These are phyloP conservation scores for western clawed frog (Xenopus tropicalis) DNA, from an alignment of 2,113 vertebrate genomes.

Conservation along the genomic window UCB_Xtro_10.0 CM004449.2:95913501-95914000, in stretches of 20 bases:
- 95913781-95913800: slow-evolving; percentile 93
- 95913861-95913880: slow-evolving; percentile 84
- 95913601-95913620: slow-evolving; percentile 88
- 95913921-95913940: slow-evolving; percentile 87
- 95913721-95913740: slow-evolving; percentile 90
- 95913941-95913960: slow-evolving; percentile 90
- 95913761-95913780: slow-evolving; percentile 87
- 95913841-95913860: slow-evolving; percentile 89
- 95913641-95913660: slow-evolving; percentile 72
- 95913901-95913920: slow-evolving; percentile 84
- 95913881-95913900: slow-evolving; percentile 95
- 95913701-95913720: slow-evolving; percentile 95
- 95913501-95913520: slow-evolving; percentile 86
- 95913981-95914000: slow-evolving; percentile 85
- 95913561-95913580: slow-evolving; percentile 79
- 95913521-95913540: slow-evolving; percentile 88
- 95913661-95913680: slow-evolving; percentile 69
- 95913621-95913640: slow-evolving; percentile 80
- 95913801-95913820: slow-evolving; percentile 82
- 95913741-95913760: slow-evolving; percentile 87
- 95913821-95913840: slow-evolving; percentile 94
- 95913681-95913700: slow-evolving; percentile 94
- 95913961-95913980: slow-evolving; percentile 91
- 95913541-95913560: slow-evolving; percentile 93
- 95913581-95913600: slow-evolving; percentile 55